Conservation (phyloP, 30 jellyfish, hydroid and myxozoan genomes). For the Cassiopea xamachana region DNA sequence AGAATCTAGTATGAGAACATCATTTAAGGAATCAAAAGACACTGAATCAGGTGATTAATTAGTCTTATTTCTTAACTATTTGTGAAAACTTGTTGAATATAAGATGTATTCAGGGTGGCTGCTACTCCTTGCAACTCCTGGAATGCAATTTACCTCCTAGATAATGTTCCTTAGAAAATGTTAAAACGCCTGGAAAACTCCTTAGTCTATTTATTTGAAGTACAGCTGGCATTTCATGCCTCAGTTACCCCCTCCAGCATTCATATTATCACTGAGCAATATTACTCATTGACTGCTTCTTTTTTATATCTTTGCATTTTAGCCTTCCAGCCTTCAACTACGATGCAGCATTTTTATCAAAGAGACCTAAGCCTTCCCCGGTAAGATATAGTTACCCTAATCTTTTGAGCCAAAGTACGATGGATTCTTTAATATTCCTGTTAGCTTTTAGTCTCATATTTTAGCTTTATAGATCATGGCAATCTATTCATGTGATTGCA, state of each 20-base stretch:
- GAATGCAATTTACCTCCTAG: not conserved
- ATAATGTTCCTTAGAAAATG: too few relatives aligned
- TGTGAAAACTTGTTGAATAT: not conserved
- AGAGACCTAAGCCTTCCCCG: not conserved
- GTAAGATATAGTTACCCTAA: not conserved
- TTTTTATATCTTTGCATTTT: not conserved
- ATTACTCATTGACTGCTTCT: not conserved
- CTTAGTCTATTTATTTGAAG: too few relatives aligned
- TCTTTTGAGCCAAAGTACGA: not conserved
- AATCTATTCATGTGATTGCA: too few relatives aligned
- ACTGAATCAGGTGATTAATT: not conserved
- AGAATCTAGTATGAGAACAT: not conserved
- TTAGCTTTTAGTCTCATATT: too few relatives aligned
- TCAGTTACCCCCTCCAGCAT: too few relatives aligned
- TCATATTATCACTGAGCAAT: not conserved
- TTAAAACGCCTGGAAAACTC: too few relatives aligned
- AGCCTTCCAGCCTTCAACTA: not conserved
- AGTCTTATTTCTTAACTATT: not conserved
- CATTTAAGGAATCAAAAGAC: not conserved
- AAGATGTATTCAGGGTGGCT: too few relatives aligned
- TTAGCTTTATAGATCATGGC: too few relatives aligned
- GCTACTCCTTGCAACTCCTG: not conserved
- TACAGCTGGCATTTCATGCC: too few relatives aligned
- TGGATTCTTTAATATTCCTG: not conserved
- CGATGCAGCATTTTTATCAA: not conserved